A percentile compares a stretch with the other conserved stretches of the same genome.
Conservation (phyloP, 1,140 invertebrate genomes). For the Drosophila guanche region DNA sequence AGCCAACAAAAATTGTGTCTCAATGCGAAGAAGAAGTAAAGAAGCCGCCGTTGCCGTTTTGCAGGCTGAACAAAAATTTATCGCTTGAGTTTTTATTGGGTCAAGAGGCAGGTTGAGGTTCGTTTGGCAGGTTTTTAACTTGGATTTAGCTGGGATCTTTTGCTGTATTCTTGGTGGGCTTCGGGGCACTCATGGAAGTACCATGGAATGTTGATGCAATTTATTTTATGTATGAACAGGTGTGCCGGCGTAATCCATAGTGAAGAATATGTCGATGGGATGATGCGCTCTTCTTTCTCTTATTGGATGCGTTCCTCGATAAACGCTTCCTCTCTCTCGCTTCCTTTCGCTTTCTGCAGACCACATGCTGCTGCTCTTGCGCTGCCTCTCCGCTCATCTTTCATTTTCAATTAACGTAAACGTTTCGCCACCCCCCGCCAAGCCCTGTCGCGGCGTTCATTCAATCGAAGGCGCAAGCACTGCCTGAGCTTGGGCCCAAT, state of each 20-base stretch:
- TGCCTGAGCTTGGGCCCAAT: constrained; percentile 27
- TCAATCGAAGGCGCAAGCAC: constrained; percentile 58
- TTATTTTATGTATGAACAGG: constrained; percentile 54
- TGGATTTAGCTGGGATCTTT: constrained; percentile 1
- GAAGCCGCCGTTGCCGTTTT: constrained; percentile 27
- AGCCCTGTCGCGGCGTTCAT: constrained; percentile 29
- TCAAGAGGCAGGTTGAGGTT: constrained; percentile 73
- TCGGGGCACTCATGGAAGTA: constrained; percentile 4
- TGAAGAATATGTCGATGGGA: too few relatives aligned
- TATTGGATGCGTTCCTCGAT: too few relatives aligned
- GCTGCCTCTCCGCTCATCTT: constrained; percentile 1
- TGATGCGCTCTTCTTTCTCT: too few relatives aligned
- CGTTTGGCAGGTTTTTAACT: constrained; percentile 27
- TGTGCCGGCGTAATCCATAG: constrained; percentile 5
- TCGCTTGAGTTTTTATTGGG: constrained; percentile 64
- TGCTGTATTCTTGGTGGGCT: constrained; percentile 58
- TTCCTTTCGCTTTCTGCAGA: constrained; percentile 14
- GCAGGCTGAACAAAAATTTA: constrained; percentile 59
- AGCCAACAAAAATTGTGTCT: constrained; percentile 23
- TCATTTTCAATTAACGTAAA: constrained; percentile 65
- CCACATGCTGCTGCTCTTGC: constrained; percentile 22
- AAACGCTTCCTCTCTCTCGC: not conserved
- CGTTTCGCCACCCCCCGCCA: constrained; percentile 55
- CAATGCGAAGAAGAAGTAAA: constrained; percentile 26
- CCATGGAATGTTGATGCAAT: constrained; percentile 47